Evolutionary conservation across 2,888 invertebrate genomes (phyloP).

Genomic region (Ectropis crepuscularia): DNA sequence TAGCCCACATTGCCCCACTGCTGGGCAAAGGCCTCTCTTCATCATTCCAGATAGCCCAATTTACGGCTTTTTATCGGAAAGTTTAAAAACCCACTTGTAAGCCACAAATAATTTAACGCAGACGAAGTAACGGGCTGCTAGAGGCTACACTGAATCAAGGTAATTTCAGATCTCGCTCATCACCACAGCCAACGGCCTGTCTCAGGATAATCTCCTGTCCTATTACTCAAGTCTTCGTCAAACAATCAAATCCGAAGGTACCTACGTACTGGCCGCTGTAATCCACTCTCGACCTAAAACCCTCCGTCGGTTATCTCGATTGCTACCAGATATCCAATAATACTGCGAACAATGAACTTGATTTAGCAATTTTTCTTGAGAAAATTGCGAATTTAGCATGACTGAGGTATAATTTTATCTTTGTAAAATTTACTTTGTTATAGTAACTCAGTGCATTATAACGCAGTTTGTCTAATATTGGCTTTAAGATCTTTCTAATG

Average conservation of each 20-base stretch:
- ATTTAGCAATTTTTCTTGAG: neutral
- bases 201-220: slow-evolving; percentile 8
- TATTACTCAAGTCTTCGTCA: slow-evolving; percentile 19
- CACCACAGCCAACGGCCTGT: slow-evolving; percentile 12
- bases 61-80: no score
- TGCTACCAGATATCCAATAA: slow-evolving; percentile 24
- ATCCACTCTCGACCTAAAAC: slow-evolving; percentile 35
- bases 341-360: slow-evolving; percentile 18
- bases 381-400: neutral
- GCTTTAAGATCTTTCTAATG: no score
- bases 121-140: no score
- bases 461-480: no score
- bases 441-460: no score
- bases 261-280: slow-evolving; percentile 10
- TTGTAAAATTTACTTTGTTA: neutral
- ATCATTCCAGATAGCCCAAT: no score
- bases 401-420: neutral
- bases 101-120: no score
- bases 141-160: neutral
- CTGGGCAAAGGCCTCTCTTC: no score
- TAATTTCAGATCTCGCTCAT: neutral
- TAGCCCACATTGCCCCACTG: no score
- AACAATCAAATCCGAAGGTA: slow-evolving; percentile 20
- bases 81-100: no score
- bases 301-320: slow-evolving; percentile 20